Evolutionary conservation across 2,888 invertebrate genomes (phyloP).

Genomic region (Cantharis rufa): DNA sequence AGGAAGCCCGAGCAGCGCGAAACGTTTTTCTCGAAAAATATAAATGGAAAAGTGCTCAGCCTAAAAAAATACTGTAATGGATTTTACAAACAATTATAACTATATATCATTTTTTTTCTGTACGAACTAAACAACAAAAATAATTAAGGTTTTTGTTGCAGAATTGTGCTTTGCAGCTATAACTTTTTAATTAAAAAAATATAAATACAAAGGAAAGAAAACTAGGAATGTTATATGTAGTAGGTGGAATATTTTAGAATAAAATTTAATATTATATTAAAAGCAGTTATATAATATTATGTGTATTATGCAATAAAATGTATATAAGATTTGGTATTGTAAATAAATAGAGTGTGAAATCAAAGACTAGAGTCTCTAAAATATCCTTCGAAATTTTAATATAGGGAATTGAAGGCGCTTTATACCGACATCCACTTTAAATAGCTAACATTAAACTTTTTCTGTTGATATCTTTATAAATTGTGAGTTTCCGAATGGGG

Average conservation of each 20-base stretch:
- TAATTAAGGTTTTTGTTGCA: not conserved
- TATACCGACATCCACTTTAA: not conserved
- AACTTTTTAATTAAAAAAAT: not conserved
- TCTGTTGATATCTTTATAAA: not conserved
- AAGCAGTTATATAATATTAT: not conserved
- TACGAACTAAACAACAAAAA: not conserved
- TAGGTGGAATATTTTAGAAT: not conserved
- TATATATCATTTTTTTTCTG: not conserved
- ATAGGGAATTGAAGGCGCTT: not conserved
- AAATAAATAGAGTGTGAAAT: not conserved
- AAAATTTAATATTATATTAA: not conserved
- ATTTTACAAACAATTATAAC: not conserved
- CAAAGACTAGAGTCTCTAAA: not conserved
- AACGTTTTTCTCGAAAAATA: not conserved
- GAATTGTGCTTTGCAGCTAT: not conserved
- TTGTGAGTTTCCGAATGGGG: not conserved
- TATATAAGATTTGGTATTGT: not conserved
- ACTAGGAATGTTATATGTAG: not conserved
- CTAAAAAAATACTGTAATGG: not conserved
- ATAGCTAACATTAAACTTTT: not conserved
- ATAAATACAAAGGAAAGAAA: not conserved
- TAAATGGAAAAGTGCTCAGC: not conserved
- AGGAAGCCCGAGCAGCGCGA: not conserved
- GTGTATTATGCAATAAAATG: not conserved
- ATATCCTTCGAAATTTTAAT: not conserved